A percentile compares a stretch with the other conserved stretches of the same genome.
phyloP scores from a whole-genome alignment of 2,797 vertebrate genomes.

The Selene dorsalis region DNA sequence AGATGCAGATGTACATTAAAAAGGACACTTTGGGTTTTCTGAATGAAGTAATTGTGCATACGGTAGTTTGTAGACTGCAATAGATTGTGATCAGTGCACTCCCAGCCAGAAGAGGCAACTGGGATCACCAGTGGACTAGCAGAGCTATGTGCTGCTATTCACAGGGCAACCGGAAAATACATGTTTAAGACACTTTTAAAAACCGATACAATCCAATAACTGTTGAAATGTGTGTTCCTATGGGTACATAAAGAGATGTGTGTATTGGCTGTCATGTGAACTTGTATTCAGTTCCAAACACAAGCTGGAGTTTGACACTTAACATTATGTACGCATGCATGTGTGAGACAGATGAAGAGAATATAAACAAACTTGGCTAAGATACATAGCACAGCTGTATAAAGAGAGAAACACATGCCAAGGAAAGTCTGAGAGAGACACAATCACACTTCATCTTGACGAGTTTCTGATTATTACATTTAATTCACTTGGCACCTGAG shows the following conservation, averaged over 20 bases:
- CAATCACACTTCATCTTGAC: neutral
- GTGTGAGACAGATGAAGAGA: slow-evolving; percentile 47
- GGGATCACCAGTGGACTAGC: too few relatives aligned
- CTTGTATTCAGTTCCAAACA: slow-evolving; percentile 61
- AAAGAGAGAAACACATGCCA: neutral
- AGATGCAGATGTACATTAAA: neutral
- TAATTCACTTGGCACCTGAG: neutral
- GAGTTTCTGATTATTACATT: neutral
- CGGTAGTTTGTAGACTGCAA: too few relatives aligned
- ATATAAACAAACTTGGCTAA: slow-evolving; percentile 47
- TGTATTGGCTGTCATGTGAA: slow-evolving; percentile 43
- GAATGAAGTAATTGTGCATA: too few relatives aligned
- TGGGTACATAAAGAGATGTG: neutral
- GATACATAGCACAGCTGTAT: slow-evolving; percentile 25
- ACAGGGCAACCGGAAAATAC: too few relatives aligned
- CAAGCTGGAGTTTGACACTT: slow-evolving; percentile 57
- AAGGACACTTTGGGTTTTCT: neutral
- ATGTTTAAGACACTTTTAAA: too few relatives aligned
- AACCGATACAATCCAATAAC: too few relatives aligned
- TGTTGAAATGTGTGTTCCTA: neutral
- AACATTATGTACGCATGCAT: slow-evolving; percentile 61
- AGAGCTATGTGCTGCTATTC: too few relatives aligned
- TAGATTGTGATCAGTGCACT: too few relatives aligned
- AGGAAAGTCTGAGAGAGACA: slow-evolving; percentile 11
- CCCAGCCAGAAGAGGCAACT: too few relatives aligned